phyloP scores from a whole-genome alignment of 1,140 invertebrate species.

The Heliconius himera region DNA sequence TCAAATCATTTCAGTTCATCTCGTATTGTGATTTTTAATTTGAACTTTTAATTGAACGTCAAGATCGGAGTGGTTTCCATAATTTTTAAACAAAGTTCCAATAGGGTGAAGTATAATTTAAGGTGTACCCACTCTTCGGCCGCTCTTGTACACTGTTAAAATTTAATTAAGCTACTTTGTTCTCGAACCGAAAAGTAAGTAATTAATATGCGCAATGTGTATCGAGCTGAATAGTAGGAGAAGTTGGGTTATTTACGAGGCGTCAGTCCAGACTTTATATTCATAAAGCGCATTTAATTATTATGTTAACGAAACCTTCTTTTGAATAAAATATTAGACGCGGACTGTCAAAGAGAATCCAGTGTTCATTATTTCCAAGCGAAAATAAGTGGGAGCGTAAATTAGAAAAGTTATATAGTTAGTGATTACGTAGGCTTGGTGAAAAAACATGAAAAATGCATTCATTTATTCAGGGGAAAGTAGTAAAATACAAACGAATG shows the following conservation, averaged over 20 bases:
- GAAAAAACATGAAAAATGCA: conserved; percentile 66
- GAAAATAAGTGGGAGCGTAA: conserved; percentile 46
- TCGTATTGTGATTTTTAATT: conserved; percentile 16
- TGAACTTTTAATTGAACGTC: conserved; percentile 20
- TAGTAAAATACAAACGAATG: conserved; percentile 78
- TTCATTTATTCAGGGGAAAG: conserved; percentile 67
- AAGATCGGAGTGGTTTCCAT: conserved; percentile 13
- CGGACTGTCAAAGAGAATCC: conserved; percentile 74
- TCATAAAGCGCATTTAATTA: conserved; percentile 80
- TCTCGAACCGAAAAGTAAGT: conserved; percentile 48
- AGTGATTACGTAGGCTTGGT: conserved; percentile 43
- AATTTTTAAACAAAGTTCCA: conserved; percentile 16
- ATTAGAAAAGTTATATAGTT: conserved; percentile 59
- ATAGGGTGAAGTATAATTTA: conserved; percentile 19
- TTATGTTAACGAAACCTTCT: conserved; percentile 78
- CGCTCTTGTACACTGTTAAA: conserved; percentile 35
- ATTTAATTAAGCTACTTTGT: conserved; percentile 45
- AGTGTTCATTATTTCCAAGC: conserved; percentile 61
- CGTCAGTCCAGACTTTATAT: conserved; percentile 76
- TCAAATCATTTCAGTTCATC: conserved; percentile 14
- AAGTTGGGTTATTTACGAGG: conserved; percentile 73
- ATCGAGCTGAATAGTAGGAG: conserved; percentile 71
- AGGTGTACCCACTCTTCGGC: conserved; percentile 20
- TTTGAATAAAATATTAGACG: conserved; percentile 79
- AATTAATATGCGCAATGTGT: conserved; percentile 77